Percentiles rank a stretch among this genome's conserved stretches.
Conservation (phyloP, 2,113 vertebrate species). For the Emydura subglobosa region DNA sequence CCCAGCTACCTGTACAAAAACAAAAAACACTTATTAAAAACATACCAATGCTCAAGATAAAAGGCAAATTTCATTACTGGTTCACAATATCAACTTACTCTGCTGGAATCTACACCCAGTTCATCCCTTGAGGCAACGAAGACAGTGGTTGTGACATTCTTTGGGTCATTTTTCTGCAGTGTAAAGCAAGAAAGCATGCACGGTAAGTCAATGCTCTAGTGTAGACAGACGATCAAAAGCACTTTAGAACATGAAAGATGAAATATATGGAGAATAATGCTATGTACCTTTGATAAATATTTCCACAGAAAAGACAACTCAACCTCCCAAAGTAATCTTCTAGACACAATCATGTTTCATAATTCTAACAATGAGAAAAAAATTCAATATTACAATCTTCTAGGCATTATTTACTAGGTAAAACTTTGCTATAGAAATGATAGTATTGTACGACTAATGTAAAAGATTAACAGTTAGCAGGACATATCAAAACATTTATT, state of each 20-base stretch:
- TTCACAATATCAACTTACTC: background rate
- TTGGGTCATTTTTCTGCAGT: background rate
- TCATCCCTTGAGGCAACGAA: background rate
- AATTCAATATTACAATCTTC: background rate
- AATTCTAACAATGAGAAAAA: conserved; percentile 14
- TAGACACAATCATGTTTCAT: background rate
- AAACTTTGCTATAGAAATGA: background rate
- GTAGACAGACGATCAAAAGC: background rate
- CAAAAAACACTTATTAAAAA: background rate
- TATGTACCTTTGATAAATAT: background rate
- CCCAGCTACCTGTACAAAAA: background rate
- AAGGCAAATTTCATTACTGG: background rate
- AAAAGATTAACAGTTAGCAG: background rate
- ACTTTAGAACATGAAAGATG: conserved; percentile 1
- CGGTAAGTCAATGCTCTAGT: background rate
- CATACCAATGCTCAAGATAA: background rate
- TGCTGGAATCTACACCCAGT: background rate
- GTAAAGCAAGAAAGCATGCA: background rate
- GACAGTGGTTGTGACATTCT: accelerated
- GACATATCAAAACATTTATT: background rate
- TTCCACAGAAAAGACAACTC: background rate
- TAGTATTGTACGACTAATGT: background rate
- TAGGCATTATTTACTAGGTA: background rate
- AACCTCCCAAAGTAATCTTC: background rate
- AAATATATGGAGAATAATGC: background rate